These are phyloP conservation scores for Nectonema munidae DNA, from an alignment of 2,888 invertebrate species.

Conservation along the genomic window DNA sequence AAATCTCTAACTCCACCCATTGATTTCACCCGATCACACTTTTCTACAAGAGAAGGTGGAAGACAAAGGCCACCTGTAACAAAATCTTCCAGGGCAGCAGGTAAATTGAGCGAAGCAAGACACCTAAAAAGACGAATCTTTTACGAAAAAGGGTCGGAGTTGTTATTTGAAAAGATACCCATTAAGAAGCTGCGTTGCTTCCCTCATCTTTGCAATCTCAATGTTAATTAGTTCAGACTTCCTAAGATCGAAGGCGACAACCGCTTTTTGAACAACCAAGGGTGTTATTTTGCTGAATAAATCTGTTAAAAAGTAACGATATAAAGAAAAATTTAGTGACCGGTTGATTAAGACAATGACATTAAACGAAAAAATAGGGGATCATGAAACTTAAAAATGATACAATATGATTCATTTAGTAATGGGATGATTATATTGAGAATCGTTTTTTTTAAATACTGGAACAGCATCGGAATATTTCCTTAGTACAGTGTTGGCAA, in stretches of 20 bases:
- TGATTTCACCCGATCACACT: constrained; percentile 40
- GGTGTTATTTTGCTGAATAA: constrained; percentile 59
- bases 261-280: constrained; percentile 53
- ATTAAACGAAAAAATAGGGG: too few species aligned
- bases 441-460: too few species aligned
- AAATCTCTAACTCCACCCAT: constrained; percentile 43
- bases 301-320: too few species aligned
- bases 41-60: constrained; percentile 55
- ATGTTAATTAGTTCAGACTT: constrained; percentile 49
- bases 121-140: constrained; percentile 15
- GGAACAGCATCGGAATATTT: too few species aligned
- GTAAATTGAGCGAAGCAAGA: constrained; percentile 57
- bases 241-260: constrained; percentile 48
- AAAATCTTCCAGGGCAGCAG: constrained; percentile 63
- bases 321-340: too few species aligned
- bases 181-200: constrained; percentile 61
- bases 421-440: too few species aligned
- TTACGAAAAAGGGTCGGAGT: neutral
- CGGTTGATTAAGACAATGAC: too few species aligned
- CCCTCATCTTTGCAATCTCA: constrained; percentile 52
- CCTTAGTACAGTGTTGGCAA: too few species aligned
- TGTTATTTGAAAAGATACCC: constrained; percentile 26
- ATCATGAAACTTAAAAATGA: too few species aligned
- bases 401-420: too few species aligned
- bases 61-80: constrained; percentile 27